Evolutionary conservation across 2,888 invertebrate genomes (phyloP).

Genomic region (Emesis russula): DNA sequence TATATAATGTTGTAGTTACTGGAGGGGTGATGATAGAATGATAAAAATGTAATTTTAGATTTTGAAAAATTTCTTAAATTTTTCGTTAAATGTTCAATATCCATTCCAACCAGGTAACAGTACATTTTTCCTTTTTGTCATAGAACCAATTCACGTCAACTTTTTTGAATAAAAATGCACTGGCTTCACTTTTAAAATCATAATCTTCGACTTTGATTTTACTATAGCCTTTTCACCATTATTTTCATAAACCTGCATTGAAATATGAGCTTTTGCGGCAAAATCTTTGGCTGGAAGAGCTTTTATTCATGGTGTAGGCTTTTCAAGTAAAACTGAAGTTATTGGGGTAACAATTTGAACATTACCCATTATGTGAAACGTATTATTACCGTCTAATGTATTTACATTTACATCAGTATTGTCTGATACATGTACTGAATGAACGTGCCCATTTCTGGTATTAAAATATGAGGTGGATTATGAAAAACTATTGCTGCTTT

Average conservation of each 20-base stretch:
- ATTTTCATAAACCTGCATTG: constrained; percentile 83
- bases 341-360: constrained; percentile 65
- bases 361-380: constrained; percentile 78
- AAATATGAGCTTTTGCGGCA: constrained; percentile 87
- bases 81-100: constrained; percentile 80
- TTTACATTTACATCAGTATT: constrained; percentile 85
- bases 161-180: constrained; percentile 69
- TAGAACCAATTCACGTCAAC: constrained; percentile 86
- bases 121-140: constrained; percentile 87
- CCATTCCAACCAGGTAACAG: constrained; percentile 90
- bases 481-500: constrained; percentile 83
- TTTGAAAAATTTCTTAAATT: constrained; percentile 75
- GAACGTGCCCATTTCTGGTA: constrained; percentile 72
- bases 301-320: constrained; percentile 57
- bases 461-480: constrained; percentile 74
- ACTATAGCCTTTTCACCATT: background rate
- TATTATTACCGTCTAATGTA: constrained; percentile 79
- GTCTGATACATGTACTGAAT: constrained; percentile 82
- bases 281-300: constrained; percentile 85
- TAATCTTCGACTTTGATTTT: constrained; percentile 83
- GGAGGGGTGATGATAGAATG: constrained; percentile 80
- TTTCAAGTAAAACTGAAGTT: constrained; percentile 48
- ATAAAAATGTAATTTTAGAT: constrained; percentile 71
- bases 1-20: constrained; percentile 80
- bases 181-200: constrained; percentile 70